Conservation (phyloP, 2,888 invertebrate species). For the Epistrophe eligans region DNA sequence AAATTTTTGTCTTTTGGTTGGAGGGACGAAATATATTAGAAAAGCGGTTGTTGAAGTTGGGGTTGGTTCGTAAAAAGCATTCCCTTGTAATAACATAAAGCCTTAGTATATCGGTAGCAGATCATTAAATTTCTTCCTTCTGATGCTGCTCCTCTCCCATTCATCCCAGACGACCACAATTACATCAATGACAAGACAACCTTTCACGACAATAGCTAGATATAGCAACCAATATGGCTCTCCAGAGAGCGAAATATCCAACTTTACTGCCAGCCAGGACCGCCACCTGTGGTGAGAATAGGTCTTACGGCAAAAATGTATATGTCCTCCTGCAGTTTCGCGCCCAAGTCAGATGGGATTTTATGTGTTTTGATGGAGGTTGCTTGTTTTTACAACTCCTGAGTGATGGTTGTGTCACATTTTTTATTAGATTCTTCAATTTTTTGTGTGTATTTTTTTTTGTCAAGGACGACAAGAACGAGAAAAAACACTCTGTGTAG, state of each 20-base stretch:
- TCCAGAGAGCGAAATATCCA: not conserved
- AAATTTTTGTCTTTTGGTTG: slow-evolving; percentile 34
- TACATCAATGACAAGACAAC: slow-evolving; percentile 31
- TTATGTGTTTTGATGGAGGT: slow-evolving; percentile 38
- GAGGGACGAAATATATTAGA: slow-evolving; percentile 11
- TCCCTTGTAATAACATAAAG: slow-evolving; percentile 44
- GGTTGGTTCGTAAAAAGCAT: slow-evolving; percentile 17
- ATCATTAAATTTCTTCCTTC: slow-evolving; percentile 56
- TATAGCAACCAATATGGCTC: slow-evolving; percentile 18
- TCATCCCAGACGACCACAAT: slow-evolving; percentile 24
- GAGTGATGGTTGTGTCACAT: slow-evolving; percentile 68
- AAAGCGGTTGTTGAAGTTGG: not conserved
- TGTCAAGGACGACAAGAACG: slow-evolving; percentile 24
- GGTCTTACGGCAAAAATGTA: slow-evolving; percentile 22
- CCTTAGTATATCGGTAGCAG: slow-evolving; percentile 52
- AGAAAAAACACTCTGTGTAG: slow-evolving; percentile 43
- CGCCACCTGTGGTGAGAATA: slow-evolving; percentile 51
- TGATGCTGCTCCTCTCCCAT: not conserved
- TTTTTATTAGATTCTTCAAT: slow-evolving; percentile 67
- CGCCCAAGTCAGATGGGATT: slow-evolving; percentile 38
- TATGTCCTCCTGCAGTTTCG: slow-evolving; percentile 20
- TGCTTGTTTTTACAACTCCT: slow-evolving; percentile 43
- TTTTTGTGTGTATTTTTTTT: slow-evolving; percentile 1
- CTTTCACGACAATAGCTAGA: slow-evolving; percentile 36
- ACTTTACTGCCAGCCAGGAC: slow-evolving; percentile 23